Conservation (phyloP, 2,888 invertebrate genomes). For the Microdon myrmicae region DNA sequence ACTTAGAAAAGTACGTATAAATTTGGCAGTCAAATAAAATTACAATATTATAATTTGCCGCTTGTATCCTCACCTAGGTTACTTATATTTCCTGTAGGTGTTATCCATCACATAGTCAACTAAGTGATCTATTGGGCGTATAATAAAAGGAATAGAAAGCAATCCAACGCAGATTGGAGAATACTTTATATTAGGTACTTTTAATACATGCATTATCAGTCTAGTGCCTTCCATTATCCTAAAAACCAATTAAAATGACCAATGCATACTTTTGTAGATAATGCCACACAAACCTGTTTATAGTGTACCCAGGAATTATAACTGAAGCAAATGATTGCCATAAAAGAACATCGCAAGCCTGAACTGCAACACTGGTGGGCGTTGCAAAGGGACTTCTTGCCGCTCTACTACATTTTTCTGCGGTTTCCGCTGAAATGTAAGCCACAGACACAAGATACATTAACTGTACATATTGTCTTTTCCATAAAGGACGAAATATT, state of each 20-base stretch:
- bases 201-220: constrained; percentile 41
- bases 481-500: constrained; percentile 85
- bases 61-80: too few relatives aligned
- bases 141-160: constrained; percentile 88
- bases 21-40: neutral
- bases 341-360: constrained; percentile 82
- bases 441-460: constrained; percentile 85
- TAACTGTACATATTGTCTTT: constrained; percentile 74
- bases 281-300: constrained; percentile 73
- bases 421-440: constrained; percentile 89
- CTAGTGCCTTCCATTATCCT: constrained; percentile 67
- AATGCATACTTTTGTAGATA: neutral
- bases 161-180: constrained; percentile 81
- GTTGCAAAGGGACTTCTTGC: constrained; percentile 69
- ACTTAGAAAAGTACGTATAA: too few relatives aligned
- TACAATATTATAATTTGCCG: too few relatives aligned
- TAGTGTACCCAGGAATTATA: constrained; percentile 82
- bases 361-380: constrained; percentile 60
- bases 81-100: constrained; percentile 66
- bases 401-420: constrained; percentile 77
- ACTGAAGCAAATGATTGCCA: constrained; percentile 94
- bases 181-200: constrained; percentile 61
- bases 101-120: constrained; percentile 82
- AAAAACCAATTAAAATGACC: constrained; percentile 67
- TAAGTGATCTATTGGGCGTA: constrained; percentile 86